Percentiles rank a stretch among this genome's conserved stretches.
phyloP scores from a whole-genome alignment of 2,888 invertebrate species.

The Ophion costatus region DNA sequence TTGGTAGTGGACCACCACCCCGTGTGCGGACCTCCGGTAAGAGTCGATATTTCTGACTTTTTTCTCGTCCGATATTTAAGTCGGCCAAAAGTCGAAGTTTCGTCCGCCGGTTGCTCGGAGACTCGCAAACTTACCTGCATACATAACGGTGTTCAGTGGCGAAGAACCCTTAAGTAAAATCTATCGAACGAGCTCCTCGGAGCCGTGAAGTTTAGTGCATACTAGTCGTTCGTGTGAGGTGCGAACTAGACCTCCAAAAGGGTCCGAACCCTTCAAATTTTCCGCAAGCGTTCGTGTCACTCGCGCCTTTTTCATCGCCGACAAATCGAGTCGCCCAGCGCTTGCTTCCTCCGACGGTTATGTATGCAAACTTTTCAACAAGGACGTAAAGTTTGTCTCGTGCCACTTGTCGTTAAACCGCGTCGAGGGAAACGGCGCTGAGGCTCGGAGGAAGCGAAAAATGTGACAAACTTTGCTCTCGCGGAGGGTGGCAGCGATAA shows the following conservation, averaged over 20 bases:
- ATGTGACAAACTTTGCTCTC: slow-evolving; percentile 15
- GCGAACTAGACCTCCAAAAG: background rate
- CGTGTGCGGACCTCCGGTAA: no score
- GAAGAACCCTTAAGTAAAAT: slow-evolving; percentile 13
- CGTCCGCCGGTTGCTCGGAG: background rate
- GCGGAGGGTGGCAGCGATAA: background rate
- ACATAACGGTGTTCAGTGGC: background rate
- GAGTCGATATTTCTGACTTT: slow-evolving; percentile 11
- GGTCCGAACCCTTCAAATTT: background rate
- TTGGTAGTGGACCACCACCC: no score
- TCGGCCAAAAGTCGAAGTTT: slow-evolving; percentile 29
- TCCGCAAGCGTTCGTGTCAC: background rate
- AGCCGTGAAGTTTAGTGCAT: slow-evolving; percentile 27
- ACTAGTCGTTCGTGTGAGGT: background rate
- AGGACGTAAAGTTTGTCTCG: slow-evolving; percentile 26
- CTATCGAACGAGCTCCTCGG: slow-evolving; percentile 9
- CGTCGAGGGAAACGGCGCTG: background rate
- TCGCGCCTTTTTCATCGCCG: background rate
- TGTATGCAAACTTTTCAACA: slow-evolving; percentile 19
- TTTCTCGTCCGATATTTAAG: background rate
- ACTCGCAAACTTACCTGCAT: slow-evolving; percentile 33
- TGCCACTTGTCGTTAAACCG: slow-evolving; percentile 23
- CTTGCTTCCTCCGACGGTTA: slow-evolving; percentile 21
- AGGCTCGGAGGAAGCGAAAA: slow-evolving; percentile 5
- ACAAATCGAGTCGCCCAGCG: background rate